A percentile compares a stretch with the other conserved stretches of the same genome.
Evolutionary conservation across 2,888 invertebrate species (phyloP).

Genomic region (Eutolmus rufibarbis): DNA sequence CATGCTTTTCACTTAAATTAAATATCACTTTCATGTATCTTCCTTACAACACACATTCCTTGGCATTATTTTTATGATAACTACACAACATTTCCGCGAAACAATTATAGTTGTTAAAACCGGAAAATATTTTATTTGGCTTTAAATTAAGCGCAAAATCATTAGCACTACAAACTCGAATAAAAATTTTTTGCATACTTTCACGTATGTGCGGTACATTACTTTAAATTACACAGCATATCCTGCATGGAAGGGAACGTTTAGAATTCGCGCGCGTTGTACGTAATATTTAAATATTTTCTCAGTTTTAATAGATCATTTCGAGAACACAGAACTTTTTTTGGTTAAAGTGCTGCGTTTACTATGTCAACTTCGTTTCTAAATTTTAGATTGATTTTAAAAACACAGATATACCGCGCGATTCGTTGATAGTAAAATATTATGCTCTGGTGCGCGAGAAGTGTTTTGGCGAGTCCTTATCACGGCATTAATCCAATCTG

Average conservation of each 20-base stretch:
- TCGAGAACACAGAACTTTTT: background rate
- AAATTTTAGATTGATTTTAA: background rate
- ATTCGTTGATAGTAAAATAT: background rate
- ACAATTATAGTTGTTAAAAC: background rate
- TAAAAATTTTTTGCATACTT: background rate
- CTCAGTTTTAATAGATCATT: background rate
- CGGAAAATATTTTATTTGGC: background rate
- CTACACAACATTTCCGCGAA: background rate
- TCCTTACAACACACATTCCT: background rate
- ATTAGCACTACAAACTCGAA: background rate
- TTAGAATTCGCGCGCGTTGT: background rate
- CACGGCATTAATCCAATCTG: conserved; percentile 37
- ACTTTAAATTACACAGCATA: background rate
- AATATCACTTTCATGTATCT: background rate
- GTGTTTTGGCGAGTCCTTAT: background rate
- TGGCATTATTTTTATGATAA: background rate
- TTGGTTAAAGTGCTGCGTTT: background rate
- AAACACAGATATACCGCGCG: background rate
- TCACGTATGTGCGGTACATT: background rate
- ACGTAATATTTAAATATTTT: background rate
- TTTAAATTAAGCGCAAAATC: background rate
- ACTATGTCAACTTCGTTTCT: background rate
- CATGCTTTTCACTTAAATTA: background rate
- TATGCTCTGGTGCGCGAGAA: background rate
- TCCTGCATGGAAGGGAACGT: background rate